phyloP scores from a whole-genome alignment of 2,113 vertebrate genomes.

The Chaenogobius annularis region DNA sequence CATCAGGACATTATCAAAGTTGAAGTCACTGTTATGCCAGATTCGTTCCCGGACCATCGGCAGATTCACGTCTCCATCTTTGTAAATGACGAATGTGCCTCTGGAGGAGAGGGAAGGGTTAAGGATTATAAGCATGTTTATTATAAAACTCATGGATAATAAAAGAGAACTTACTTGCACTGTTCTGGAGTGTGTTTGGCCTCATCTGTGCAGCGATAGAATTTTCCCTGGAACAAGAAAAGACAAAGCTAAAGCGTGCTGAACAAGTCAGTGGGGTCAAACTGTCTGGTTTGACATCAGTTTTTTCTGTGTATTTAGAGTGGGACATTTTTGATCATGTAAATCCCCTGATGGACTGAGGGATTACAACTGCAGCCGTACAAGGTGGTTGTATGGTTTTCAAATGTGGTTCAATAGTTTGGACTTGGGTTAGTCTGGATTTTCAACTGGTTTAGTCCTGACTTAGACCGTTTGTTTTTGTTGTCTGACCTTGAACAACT shows the following conservation, averaged over 20 bases:
- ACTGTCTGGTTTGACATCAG: no score
- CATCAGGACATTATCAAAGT: constrained; percentile 92
- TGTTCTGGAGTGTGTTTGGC: constrained; percentile 88
- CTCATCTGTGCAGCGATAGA: constrained; percentile 92
- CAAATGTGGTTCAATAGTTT: not conserved
- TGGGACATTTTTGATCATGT: not conserved
- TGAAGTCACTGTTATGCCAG: constrained; percentile 94
- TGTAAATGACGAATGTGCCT: constrained; percentile 90
- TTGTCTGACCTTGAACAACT: constrained; percentile 89
- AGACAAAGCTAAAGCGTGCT: not conserved
- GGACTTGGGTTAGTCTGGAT: not conserved
- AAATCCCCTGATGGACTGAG: not conserved
- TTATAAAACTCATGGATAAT: not conserved
- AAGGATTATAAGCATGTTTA: not conserved
- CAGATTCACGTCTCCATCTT: constrained; percentile 88
- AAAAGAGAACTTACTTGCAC: constrained; percentile 83
- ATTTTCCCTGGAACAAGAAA: constrained; percentile 83
- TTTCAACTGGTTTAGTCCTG: not conserved
- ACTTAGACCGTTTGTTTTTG: not conserved
- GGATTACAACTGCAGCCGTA: no score
- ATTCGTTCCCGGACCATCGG: constrained; percentile 86
- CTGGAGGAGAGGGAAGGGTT: constrained; percentile 40
- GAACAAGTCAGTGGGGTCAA: not conserved
- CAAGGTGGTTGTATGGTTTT: not conserved
- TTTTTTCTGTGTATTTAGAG: not conserved